Evolutionary conservation across 2,113 vertebrate species (phyloP).

Genomic region (Carettochelys insculpta): DNA sequence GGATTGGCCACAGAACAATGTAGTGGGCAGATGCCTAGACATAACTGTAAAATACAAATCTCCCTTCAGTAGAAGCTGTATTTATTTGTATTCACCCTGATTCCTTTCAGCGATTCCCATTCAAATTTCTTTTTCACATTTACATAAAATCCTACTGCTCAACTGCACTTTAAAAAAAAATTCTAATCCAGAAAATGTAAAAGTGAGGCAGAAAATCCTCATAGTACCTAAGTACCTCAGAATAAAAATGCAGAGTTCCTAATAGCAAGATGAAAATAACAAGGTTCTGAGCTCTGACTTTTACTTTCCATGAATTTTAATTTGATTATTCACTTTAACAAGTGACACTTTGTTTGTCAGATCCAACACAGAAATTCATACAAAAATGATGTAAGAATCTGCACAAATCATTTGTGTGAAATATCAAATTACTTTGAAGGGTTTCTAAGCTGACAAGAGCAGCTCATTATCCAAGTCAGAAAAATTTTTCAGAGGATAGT

Average conservation of each 20-base stretch:
- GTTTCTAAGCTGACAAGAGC: background rate
- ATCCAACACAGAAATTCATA: background rate
- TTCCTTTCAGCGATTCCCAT: background rate
- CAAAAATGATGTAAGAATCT: background rate
- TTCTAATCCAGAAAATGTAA: background rate
- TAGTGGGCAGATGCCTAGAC: background rate
- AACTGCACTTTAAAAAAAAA: too few relatives aligned
- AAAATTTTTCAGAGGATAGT: background rate
- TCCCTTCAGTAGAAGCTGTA: background rate
- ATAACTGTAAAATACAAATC: background rate
- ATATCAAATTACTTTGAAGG: background rate
- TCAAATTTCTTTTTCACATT: background rate
- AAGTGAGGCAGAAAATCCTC: too few relatives aligned
- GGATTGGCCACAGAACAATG: background rate
- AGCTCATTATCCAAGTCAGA: background rate
- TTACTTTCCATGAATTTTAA: background rate
- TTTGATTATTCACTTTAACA: background rate
- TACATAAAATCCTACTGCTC: background rate
- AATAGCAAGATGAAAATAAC: background rate
- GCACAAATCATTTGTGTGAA: background rate
- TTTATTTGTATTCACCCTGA: background rate
- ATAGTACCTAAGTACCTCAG: background rate
- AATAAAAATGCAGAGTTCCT: background rate
- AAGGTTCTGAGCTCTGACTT: background rate
- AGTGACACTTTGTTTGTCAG: background rate